These are phyloP conservation scores for Sander vitreus DNA, from an alignment of 2,113 vertebrate genomes.

Conservation along the genomic window DNA sequence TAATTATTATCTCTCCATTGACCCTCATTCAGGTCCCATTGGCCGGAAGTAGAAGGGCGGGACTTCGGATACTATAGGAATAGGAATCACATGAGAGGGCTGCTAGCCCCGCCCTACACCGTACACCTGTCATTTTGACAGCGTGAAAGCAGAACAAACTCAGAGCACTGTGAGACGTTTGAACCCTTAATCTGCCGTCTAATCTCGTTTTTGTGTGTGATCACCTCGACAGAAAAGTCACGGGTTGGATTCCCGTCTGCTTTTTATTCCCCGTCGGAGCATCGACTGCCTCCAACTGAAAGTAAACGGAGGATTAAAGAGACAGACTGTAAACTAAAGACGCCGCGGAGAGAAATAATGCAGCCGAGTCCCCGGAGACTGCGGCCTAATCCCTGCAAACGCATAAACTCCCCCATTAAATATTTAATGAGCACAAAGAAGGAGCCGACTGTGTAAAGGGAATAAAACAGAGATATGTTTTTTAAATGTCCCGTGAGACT, in stretches of 20 bases:
- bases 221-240: neutral
- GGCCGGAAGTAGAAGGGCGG: too few relatives aligned
- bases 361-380: constrained; percentile 40
- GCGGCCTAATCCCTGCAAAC: constrained; percentile 57
- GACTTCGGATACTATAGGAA: too few relatives aligned
- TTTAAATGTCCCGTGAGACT: constrained; percentile 10
- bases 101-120: too few relatives aligned
- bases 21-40: too few relatives aligned
- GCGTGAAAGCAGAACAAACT: too few relatives aligned
- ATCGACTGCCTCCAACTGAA: too few relatives aligned
- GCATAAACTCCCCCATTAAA: constrained; percentile 65
- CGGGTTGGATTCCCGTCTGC: neutral
- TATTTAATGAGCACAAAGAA: constrained; percentile 75
- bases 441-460: constrained; percentile 18
- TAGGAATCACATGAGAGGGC: too few relatives aligned
- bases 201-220: neutral
- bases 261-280: neutral
- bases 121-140: too few relatives aligned
- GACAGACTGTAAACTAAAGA: constrained; percentile 42
- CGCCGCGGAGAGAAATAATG: constrained; percentile 43
- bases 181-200: too few relatives aligned
- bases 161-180: too few relatives aligned
- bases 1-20: too few relatives aligned
- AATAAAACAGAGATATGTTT: constrained; percentile 22
- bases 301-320: constrained; percentile 42